phyloP scores from a whole-genome alignment of 2,888 invertebrate species.

The Gastracanthus pulcherrimus region DNA sequence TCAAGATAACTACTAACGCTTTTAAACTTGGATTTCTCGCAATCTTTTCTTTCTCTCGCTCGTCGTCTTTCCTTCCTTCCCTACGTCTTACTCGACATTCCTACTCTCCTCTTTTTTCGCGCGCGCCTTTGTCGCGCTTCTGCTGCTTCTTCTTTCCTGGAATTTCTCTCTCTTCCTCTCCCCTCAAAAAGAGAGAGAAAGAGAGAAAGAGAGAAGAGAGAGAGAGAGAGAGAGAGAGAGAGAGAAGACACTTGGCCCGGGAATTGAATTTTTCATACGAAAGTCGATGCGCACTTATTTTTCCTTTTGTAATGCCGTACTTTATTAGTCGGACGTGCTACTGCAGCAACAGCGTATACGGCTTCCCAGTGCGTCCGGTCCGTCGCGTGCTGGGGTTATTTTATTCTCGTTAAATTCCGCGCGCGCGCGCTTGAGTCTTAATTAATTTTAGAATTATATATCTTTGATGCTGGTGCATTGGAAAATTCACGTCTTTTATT shows the following conservation, averaged over 20 bases:
- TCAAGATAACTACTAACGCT: constrained; percentile 28
- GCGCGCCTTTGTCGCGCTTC: constrained; percentile 4
- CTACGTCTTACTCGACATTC: constrained; percentile 54
- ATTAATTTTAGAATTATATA: too few relatives aligned
- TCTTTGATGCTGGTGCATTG: too few relatives aligned
- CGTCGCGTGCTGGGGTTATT: too few relatives aligned
- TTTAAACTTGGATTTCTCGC: constrained; percentile 33
- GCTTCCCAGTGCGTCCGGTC: too few relatives aligned
- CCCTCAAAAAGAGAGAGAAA: too few relatives aligned
- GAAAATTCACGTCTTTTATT: too few relatives aligned
- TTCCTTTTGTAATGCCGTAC: neutral
- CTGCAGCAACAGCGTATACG: too few relatives aligned
- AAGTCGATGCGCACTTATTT: constrained; percentile 41
- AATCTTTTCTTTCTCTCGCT: constrained; percentile 48
- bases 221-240: too few relatives aligned
- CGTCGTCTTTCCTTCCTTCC: constrained; percentile 5
- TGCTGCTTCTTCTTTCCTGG: too few relatives aligned
- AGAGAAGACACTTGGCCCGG: constrained; percentile 13
- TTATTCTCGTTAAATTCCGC: too few relatives aligned
- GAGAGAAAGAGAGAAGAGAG: too few relatives aligned
- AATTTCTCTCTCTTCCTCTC: neutral
- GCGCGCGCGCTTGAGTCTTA: too few relatives aligned
- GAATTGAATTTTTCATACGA: constrained; percentile 43
- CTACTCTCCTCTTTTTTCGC: constrained; percentile 29
- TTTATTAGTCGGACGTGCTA: constrained; percentile 24